Conservation (phyloP, 2,888 invertebrate species). For the Pachymerium ferrugineum region DNA sequence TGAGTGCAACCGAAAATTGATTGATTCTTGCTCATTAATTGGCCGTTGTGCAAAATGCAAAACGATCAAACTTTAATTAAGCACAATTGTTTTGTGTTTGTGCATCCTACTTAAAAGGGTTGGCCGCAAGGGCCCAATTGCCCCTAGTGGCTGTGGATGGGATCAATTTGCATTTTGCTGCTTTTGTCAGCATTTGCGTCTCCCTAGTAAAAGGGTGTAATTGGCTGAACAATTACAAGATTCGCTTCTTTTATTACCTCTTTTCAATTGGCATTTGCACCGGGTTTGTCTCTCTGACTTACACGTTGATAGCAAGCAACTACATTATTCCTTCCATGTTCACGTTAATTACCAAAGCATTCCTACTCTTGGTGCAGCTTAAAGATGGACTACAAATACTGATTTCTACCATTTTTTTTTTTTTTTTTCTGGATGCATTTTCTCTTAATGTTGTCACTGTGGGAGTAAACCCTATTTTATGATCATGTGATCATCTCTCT, state of each 20-base stretch:
- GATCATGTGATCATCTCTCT: conserved; percentile 17
- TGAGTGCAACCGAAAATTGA: no score
- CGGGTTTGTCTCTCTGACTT: not conserved
- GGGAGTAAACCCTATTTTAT: conserved; percentile 6
- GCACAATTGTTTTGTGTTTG: not conserved
- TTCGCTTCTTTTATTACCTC: not conserved
- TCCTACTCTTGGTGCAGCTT: not conserved
- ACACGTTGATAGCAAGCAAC: not conserved
- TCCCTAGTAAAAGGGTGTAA: not conserved
- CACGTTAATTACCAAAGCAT: not conserved
- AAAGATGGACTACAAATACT: not conserved
- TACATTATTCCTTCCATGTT: not conserved
- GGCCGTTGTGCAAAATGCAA: not conserved
- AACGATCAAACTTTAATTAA: conserved; percentile 6
- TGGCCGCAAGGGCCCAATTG: conserved; percentile 1
- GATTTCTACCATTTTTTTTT: not conserved
- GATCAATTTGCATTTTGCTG: conserved; percentile 14
- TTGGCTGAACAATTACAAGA: conserved; percentile 9
- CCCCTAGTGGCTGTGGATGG: not conserved
- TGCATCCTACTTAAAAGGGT: not conserved
- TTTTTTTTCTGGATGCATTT: not conserved
- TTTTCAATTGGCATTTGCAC: conserved; percentile 9
- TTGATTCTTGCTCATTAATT: no score
- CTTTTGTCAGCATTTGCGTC: conserved; percentile 9
- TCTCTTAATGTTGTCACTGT: conserved; percentile 7